A percentile compares a stretch with the other conserved stretches of the same genome.
Conservation (phyloP, 2,113 vertebrate species). For the Chunga burmeisteri region DNA sequence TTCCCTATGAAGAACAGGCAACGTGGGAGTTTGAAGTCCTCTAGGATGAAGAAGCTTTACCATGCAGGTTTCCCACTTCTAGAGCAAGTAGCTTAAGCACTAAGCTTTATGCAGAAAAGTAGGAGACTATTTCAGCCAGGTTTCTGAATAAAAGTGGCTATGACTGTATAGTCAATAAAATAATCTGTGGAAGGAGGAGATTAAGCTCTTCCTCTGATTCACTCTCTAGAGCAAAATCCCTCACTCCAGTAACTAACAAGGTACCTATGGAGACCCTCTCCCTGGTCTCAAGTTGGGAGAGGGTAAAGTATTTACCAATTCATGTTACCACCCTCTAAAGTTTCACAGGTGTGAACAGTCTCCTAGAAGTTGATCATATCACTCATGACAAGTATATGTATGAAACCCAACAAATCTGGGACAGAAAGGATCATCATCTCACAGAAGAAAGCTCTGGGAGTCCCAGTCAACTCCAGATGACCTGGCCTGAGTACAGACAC, state of each 20-base stretch:
- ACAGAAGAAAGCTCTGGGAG: background rate
- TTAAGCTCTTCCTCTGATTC: background rate
- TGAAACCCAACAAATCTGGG: background rate
- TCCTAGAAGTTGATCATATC: background rate
- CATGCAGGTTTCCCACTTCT: background rate
- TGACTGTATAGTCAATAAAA: background rate
- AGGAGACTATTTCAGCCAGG: background rate
- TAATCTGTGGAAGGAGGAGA: background rate
- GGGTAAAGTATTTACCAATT: background rate
- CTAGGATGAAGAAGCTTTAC: background rate
- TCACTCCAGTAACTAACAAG: background rate
- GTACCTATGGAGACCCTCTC: background rate
- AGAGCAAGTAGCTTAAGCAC: background rate
- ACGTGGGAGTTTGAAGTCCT: background rate
- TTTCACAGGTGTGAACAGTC: background rate
- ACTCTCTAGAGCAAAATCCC: background rate
- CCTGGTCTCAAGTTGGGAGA: background rate
- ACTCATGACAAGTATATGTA: background rate
- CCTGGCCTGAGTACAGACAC: background rate
- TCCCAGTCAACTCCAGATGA: background rate
- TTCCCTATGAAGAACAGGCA: background rate
- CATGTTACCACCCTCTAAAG: background rate
- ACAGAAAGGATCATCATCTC: background rate
- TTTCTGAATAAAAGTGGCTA: background rate
- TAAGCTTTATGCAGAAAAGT: background rate